phyloP scores from a whole-genome alignment of 1,140 invertebrate genomes.

The Drosophila navojoa region DNA sequence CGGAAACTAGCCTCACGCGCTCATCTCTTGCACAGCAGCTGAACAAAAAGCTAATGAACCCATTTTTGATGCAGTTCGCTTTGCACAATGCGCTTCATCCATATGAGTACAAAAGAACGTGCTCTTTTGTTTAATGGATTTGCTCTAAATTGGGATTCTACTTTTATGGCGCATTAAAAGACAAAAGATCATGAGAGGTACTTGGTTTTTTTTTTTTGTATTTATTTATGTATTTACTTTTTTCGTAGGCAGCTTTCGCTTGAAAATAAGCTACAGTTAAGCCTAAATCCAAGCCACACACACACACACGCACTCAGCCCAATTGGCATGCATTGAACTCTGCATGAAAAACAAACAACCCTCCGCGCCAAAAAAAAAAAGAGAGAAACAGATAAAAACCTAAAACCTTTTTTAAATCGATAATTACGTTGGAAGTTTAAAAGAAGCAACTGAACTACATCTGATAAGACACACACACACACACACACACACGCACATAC shows the following conservation, averaged over 20 bases:
- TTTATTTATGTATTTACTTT: constrained; percentile 62
- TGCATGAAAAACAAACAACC: constrained; percentile 19
- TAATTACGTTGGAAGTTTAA: constrained; percentile 64
- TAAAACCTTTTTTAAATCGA: constrained; percentile 64
- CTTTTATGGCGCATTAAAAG: constrained; percentile 60
- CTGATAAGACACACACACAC: constrained; percentile 24
- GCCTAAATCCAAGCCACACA: constrained; percentile 30
- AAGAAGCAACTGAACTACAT: constrained; percentile 37
- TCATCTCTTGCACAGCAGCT: constrained; percentile 17
- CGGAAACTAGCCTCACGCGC: constrained; percentile 2
- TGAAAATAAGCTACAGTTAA: constrained; percentile 44
- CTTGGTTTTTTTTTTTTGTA: constrained; percentile 28
- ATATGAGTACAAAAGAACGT: neutral
- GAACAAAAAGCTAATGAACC: constrained; percentile 31
- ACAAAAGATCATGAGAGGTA: constrained; percentile 22
- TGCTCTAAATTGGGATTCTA: constrained; percentile 45
- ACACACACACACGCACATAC: neutral
- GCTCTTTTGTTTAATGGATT: constrained; percentile 26
- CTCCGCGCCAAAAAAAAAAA: constrained; percentile 4
- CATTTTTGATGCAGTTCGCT: constrained; percentile 2
- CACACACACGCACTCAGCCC: constrained; percentile 36
- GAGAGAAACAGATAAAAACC: constrained; percentile 11
- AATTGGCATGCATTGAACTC: constrained; percentile 73
- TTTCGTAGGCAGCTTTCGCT: constrained; percentile 64
- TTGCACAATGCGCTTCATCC: constrained; percentile 22